Evolutionary conservation across 2,888 invertebrate genomes (phyloP).

Genomic region (Rhagium mordax): DNA sequence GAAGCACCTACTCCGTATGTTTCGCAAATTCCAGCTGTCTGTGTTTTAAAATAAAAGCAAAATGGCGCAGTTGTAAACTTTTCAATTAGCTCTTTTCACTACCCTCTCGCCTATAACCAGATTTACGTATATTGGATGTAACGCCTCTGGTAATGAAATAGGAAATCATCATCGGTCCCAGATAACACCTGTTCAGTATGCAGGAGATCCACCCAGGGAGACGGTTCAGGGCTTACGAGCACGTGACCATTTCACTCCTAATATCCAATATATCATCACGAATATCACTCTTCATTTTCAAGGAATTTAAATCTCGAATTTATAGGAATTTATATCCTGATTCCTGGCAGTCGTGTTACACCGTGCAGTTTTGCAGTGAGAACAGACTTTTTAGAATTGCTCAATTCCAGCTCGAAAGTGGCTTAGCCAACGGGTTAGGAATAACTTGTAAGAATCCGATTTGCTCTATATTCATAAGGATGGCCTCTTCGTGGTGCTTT

Average conservation of each 20-base stretch:
- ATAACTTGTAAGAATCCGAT: not conserved
- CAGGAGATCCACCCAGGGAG: conserved; percentile 28
- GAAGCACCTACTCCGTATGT: too few relatives aligned
- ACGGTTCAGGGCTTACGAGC: conserved; percentile 25
- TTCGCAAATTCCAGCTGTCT: too few relatives aligned
- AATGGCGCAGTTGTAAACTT: too few relatives aligned
- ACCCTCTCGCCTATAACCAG: too few relatives aligned
- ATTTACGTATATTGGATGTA: not conserved
- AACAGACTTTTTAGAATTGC: conserved; percentile 4
- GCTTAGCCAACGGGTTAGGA: not conserved
- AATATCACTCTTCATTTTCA: conserved; percentile 32
- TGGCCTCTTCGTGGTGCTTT: too few relatives aligned
- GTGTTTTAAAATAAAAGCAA: too few relatives aligned
- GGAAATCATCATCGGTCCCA: conserved; percentile 38
- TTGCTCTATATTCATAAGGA: too few relatives aligned
- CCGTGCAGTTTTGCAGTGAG: not conserved
- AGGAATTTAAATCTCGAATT: conserved; percentile 16
- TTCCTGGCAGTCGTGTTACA: not conserved
- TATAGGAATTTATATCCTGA: conserved; percentile 8
- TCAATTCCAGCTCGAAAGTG: not conserved
- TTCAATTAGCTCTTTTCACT: too few relatives aligned
- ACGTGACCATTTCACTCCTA: conserved; percentile 38
- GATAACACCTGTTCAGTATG: conserved; percentile 50
- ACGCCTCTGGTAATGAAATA: not conserved
- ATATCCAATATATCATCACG: conserved; percentile 37